Evolutionary conservation across 2,888 invertebrate genomes (phyloP), one percentile per base, ranked within the genome.

Genomic region (Hedya salicella): DNA sequence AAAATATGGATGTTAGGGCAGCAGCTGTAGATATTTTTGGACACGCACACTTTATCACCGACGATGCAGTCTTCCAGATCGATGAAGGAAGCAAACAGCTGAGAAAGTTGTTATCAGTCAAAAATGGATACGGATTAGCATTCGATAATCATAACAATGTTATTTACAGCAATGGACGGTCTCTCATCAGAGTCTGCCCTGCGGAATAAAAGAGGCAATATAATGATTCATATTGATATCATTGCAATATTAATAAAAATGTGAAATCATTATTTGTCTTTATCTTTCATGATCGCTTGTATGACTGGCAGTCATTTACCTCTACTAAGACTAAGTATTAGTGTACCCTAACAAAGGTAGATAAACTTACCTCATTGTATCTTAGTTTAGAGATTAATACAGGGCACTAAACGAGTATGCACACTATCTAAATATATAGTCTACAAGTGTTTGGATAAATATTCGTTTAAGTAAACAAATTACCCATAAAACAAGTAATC

Each of bases 51-150:
- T 80, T 86, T 68, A 74, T 87, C 30, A 79, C 84, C 1, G 77
- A 81, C 39, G 77, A 84, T 71, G 87, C 86, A 39, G 80, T 88
- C 67, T 87, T 85, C 70, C 68, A 70, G 14, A 74, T 87, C 62
- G 73, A 81, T 40, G 73, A 71, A 62, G 69, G 71, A 52, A 79
- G 70, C 40, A 79, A 77, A 62, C 75, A 73, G 36, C 63, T 83
- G 14, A 67, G 70, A 19, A 77, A 77, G 68, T 69, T 80, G 60
- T 68, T 83, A 17, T 21, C 75, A 0, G 54, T 87, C 11, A 73
- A 78, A 60, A 80, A 85, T 68, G 83, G 84, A 13, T 83, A 80
- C 54, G 86, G 82, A 62, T 69, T 87, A 70, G 84, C 87, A n/a
- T 57, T 57, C 44, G 57, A 57, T 13, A 46, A 44, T 44, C 4